Conservation (phyloP, 2,888 invertebrate species). For the Lasiommata megera region DNA sequence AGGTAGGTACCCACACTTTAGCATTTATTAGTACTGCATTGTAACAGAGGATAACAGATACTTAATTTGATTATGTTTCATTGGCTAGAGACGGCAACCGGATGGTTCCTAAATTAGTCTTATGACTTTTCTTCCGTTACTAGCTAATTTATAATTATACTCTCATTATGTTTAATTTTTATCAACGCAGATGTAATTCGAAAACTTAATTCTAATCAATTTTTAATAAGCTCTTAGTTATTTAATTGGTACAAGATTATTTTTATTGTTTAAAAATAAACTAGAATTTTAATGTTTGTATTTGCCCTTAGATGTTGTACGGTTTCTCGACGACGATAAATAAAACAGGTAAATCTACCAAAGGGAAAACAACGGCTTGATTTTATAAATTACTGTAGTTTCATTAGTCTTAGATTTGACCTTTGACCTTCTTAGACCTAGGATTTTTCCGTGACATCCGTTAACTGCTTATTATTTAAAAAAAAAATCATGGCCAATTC, state of each 20-base stretch:
- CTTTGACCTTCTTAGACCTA: background rate
- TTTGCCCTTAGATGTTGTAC: background rate
- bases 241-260: too few relatives aligned
- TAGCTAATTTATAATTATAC: too few relatives aligned
- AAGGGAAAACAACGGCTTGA: background rate
- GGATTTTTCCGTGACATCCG: background rate
- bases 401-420: background rate
- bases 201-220: too few relatives aligned
- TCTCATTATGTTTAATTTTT: too few relatives aligned
- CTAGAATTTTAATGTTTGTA: background rate
- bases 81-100: background rate
- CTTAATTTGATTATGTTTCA: conserved; percentile 1
- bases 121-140: background rate
- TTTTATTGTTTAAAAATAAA: too few relatives aligned
- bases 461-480: background rate
- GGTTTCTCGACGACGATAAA: background rate
- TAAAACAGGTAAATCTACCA: background rate
- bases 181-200: too few relatives aligned
- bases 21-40: background rate
- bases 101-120: conserved; percentile 5
- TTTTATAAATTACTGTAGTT: background rate
- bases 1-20: background rate
- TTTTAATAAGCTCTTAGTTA: too few relatives aligned
- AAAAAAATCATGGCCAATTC: background rate
- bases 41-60: background rate